These are phyloP conservation scores for Cheilosia impressa DNA, from an alignment of 2,888 invertebrate genomes.

Conservation along the genomic window DNA sequence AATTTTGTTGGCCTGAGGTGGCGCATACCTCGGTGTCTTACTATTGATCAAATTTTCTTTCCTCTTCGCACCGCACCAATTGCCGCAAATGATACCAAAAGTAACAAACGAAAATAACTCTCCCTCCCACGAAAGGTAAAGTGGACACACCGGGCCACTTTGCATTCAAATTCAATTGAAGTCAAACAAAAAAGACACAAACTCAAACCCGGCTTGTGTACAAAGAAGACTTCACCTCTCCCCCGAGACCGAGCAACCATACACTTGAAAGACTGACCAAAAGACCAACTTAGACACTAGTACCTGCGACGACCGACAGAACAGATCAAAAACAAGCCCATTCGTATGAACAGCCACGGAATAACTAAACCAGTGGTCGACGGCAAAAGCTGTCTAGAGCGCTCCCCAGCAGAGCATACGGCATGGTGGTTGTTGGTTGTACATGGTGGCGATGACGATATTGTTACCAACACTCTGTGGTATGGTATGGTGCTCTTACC, in stretches of 20 bases:
- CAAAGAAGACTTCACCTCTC: conserved; percentile 49
- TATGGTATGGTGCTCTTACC: conserved; percentile 33
- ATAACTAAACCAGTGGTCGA: conserved; percentile 68
- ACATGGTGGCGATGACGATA: conserved; percentile 10
- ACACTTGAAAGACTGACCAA: conserved; percentile 47
- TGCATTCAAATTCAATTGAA: conserved; percentile 68
- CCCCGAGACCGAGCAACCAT: conserved; percentile 15
- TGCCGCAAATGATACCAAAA: conserved; percentile 31
- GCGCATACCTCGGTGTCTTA: conserved; percentile 67
- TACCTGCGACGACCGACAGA: conserved; percentile 10
- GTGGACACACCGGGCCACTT: conserved; percentile 69
- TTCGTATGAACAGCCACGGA: conserved; percentile 60
- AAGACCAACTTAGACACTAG: conserved; percentile 44
- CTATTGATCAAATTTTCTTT: conserved; percentile 68
- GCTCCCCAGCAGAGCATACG: not conserved
- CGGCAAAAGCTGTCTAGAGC: conserved; percentile 64
- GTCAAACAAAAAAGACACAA: conserved; percentile 20
- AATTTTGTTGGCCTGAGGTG: conserved; percentile 57
- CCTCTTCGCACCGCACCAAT: conserved; percentile 8
- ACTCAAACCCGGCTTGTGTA: conserved; percentile 47
- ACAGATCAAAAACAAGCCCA: conserved; percentile 15
- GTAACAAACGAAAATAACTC: conserved; percentile 32
- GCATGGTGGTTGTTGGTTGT: conserved; percentile 8
- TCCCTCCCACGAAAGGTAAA: conserved; percentile 61
- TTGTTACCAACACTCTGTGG: conserved; percentile 40